These are phyloP conservation scores for Drosophila subobscura DNA, from an alignment of 1,140 invertebrate species.

Conservation along the genomic window DNA sequence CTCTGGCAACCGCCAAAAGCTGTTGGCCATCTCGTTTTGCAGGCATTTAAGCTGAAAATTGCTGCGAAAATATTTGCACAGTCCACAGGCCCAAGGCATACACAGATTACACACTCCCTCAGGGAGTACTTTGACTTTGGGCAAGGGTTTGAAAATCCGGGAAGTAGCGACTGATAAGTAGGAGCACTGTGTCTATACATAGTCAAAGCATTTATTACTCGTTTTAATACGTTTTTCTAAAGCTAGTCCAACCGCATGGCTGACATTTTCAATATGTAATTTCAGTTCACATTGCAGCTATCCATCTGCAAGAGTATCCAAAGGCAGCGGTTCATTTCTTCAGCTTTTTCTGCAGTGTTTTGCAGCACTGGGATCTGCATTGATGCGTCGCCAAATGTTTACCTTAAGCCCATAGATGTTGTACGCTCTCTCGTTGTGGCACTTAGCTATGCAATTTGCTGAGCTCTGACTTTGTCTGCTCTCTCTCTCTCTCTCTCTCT, in stretches of 20 bases:
- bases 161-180: too few species aligned
- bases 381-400: conserved; percentile 72
- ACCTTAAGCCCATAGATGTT: conserved; percentile 52
- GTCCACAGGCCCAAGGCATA: conserved; percentile 30
- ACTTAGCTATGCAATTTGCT: too few species aligned
- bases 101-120: conserved; percentile 1
- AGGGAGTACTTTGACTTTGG: conserved; percentile 19
- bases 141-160: too few species aligned
- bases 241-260: neutral
- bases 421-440: neutral
- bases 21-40: conserved; percentile 58
- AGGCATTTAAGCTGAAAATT: conserved; percentile 80
- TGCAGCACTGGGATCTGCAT: conserved; percentile 53
- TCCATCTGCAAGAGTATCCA: too few species aligned
- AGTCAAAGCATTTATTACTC: too few species aligned
- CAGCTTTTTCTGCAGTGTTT: conserved; percentile 27
- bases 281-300: neutral
- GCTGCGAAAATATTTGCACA: conserved; percentile 76
- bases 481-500: conserved; percentile 12
- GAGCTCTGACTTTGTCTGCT: neutral
- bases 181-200: too few species aligned
- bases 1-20: conserved; percentile 43
- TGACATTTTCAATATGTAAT: conserved; percentile 12
- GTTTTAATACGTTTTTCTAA: too few species aligned
- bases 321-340: too few species aligned